Conservation (phyloP, 64 coral and sea anemone genomes). For the Cladopsammia gracilis region DNA sequence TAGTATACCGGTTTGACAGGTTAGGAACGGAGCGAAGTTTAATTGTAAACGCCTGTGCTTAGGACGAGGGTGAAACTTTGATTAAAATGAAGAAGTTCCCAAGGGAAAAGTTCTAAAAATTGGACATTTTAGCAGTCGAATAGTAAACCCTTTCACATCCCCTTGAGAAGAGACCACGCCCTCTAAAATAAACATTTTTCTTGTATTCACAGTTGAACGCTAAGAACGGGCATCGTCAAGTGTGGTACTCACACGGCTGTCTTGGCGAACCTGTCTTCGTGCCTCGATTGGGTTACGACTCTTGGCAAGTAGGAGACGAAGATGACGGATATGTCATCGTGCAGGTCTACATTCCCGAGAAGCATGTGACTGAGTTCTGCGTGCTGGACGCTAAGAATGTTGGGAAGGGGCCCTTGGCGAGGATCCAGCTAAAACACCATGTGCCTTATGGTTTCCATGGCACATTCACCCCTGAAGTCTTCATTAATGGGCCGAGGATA, state of each 20-base stretch:
- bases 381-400: constrained; percentile 89
- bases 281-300: constrained; percentile 85
- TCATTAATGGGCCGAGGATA: constrained; percentile 25
- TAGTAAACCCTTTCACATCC: too few relatives aligned
- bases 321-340: constrained; percentile 96
- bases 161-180: too few relatives aligned
- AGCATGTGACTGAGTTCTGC: constrained; percentile 88
- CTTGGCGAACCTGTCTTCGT: constrained; percentile 93
- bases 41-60: too few relatives aligned
- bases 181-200: not conserved
- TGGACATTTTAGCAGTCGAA: too few relatives aligned
- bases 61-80: too few relatives aligned
- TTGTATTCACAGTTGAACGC: constrained; percentile 65
- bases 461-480: constrained; percentile 88
- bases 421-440: constrained; percentile 89
- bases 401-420: constrained; percentile 70
- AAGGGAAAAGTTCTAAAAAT: too few relatives aligned
- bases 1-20: too few relatives aligned
- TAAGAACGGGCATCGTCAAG: constrained; percentile 38
- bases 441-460: constrained; percentile 94
- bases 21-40: too few relatives aligned
- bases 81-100: too few relatives aligned
- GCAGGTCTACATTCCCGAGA: constrained; percentile 88
- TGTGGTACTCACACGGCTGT: constrained; percentile 90
- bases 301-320: constrained; percentile 78